Evolutionary conservation across 1,140 invertebrate species (phyloP).

Genomic region (Sinonovacula constricta): DNA sequence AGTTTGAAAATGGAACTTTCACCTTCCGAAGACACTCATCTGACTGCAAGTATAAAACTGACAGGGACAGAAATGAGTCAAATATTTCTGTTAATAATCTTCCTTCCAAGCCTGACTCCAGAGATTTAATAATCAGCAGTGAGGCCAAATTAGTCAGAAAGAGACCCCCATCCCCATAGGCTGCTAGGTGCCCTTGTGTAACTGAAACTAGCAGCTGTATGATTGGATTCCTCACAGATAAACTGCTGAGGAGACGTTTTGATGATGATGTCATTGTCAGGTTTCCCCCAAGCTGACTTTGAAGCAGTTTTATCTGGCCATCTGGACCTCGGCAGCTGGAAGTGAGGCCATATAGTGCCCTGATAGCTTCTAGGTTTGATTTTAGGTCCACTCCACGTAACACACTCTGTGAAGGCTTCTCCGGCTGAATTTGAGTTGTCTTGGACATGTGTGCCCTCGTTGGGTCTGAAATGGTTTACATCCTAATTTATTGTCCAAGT

Average conservation of each 20-base stretch:
- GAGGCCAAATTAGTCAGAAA: conserved; percentile 45
- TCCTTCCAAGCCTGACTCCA: conserved; percentile 24
- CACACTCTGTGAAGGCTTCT: too few relatives aligned
- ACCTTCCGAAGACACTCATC: conserved; percentile 40
- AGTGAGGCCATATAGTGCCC: background rate
- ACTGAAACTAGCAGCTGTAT: conserved; percentile 53
- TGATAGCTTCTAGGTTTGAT: too few relatives aligned
- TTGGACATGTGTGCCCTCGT: too few relatives aligned
- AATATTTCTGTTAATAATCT: conserved; percentile 48
- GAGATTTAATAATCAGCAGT: conserved; percentile 46
- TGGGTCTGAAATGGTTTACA: too few relatives aligned
- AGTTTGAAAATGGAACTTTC: conserved; percentile 44
- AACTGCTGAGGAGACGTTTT: conserved; percentile 37
- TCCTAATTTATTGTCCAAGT: too few relatives aligned
- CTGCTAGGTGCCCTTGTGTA: conserved; percentile 55
- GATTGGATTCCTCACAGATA: conserved; percentile 54
- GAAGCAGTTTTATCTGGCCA: conserved; percentile 56
- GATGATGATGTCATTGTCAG: conserved; percentile 54
- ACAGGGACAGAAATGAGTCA: conserved; percentile 41
- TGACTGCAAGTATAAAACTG: conserved; percentile 41
- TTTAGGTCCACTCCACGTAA: too few relatives aligned
- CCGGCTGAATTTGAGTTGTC: too few relatives aligned
- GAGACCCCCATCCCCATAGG: conserved; percentile 58
- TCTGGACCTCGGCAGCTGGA: conserved; percentile 48
- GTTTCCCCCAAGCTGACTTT: conserved; percentile 57